Percentiles rank a stretch among this genome's conserved stretches.
Evolutionary conservation across 2,888 invertebrate species (phyloP).

Genomic region (Lutraria lutraria): DNA sequence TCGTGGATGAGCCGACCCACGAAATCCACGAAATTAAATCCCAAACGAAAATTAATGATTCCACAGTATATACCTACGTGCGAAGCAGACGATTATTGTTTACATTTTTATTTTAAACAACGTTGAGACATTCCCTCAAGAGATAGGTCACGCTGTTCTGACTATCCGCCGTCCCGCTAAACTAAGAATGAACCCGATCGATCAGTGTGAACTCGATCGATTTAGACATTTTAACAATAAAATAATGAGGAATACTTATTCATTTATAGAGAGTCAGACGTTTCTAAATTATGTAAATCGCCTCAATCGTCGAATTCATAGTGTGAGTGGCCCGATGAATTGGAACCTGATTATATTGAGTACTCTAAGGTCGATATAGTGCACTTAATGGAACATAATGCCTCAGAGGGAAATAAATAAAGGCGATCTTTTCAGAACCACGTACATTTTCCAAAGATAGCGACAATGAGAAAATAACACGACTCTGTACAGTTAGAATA

Average conservation of each 20-base stretch:
- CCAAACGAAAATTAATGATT: too few species aligned
- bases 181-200: slow-evolving; percentile 35
- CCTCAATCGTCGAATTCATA: too few species aligned
- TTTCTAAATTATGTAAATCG: background rate
- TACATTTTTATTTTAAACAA: background rate
- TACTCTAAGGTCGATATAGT: background rate
- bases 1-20: too few species aligned
- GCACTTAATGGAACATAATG: background rate
- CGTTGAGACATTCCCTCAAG: slow-evolving; percentile 24
- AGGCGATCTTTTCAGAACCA: too few species aligned
- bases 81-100: too few species aligned
- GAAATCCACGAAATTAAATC: too few species aligned
- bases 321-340: background rate
- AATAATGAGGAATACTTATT: background rate
- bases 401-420: background rate
- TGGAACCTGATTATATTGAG: background rate
- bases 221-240: background rate
- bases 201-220: slow-evolving; percentile 34
- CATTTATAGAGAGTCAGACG: background rate
- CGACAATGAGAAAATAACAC: too few species aligned
- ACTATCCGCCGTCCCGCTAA: slow-evolving; percentile 18
- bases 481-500: too few species aligned
- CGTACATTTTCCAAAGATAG: too few species aligned
- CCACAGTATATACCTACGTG: too few species aligned
- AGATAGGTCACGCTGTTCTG: slow-evolving; percentile 14